A percentile compares a stretch with the other conserved stretches of the same genome.
phyloP scores from a whole-genome alignment of 2,888 invertebrate genomes.

The Byasa hedistus region DNA sequence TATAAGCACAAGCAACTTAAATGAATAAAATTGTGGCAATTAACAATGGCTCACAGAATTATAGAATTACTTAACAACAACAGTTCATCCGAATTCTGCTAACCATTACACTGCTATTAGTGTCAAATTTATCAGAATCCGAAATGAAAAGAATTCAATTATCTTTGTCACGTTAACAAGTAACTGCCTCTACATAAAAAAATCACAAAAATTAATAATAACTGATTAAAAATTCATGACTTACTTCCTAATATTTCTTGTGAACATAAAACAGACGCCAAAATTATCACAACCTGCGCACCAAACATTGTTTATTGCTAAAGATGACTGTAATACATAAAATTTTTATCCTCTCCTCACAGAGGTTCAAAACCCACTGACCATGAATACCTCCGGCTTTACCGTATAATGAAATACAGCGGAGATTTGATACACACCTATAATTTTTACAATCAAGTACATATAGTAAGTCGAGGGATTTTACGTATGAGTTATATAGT shows the following conservation, averaged over 20 bases:
- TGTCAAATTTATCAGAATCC: no score
- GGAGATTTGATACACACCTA: background rate
- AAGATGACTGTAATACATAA: background rate
- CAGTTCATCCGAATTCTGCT: no score
- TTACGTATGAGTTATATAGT: background rate
- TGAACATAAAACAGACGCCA: background rate
- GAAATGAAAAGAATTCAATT: no score
- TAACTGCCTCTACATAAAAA: no score
- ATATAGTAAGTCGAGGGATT: background rate
- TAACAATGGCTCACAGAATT: no score
- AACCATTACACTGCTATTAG: no score
- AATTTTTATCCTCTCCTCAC: background rate
- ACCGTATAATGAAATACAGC: background rate
- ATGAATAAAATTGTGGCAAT: no score
- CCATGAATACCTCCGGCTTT: background rate
- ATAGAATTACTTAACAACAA: no score
- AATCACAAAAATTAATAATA: no score
- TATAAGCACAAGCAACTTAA: no score
- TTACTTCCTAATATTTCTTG: constrained; percentile 4
- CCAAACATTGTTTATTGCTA: background rate
- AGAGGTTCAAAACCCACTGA: background rate
- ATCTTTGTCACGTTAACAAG: no score
- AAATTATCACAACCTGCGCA: background rate
- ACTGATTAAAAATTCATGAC: background rate
- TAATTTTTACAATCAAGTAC: background rate